Evolutionary conservation across 2,888 invertebrate genomes (phyloP).

Genomic region (Rutpela maculata): DNA sequence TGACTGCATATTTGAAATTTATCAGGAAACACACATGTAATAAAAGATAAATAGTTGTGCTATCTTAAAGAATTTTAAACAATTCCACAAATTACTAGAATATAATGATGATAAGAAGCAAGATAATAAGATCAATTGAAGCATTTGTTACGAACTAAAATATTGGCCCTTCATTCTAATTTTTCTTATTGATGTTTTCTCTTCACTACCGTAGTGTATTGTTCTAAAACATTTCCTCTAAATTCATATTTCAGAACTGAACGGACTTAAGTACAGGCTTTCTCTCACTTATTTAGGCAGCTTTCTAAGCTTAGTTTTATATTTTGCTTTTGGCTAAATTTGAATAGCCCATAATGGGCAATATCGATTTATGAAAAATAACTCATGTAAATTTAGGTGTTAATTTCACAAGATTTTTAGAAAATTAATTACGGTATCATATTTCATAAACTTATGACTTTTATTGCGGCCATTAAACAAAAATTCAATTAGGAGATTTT

Average conservation of each 20-base stretch:
- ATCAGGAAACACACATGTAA: too few species aligned
- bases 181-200: neutral
- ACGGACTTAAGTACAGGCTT: too few species aligned
- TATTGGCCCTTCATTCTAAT: neutral
- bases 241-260: neutral
- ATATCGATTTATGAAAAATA: neutral
- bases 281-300: neutral
- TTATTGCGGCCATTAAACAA: neutral
- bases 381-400: neutral
- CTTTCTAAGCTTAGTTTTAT: neutral
- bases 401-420: neutral
- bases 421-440: neutral
- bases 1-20: too few species aligned
- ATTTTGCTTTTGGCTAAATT: slow-evolving; percentile 1
- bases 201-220: neutral
- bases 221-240: neutral
- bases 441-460: neutral
- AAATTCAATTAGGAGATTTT: neutral
- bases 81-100: too few species aligned
- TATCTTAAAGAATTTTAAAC: too few species aligned
- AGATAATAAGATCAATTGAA: neutral
- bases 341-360: neutral
- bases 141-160: neutral
- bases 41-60: too few species aligned
- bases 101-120: too few species aligned